These are phyloP conservation scores for Cossypha niveicapilla DNA, from an alignment of 2,797 vertebrate species.

Conservation along the genomic window DNA sequence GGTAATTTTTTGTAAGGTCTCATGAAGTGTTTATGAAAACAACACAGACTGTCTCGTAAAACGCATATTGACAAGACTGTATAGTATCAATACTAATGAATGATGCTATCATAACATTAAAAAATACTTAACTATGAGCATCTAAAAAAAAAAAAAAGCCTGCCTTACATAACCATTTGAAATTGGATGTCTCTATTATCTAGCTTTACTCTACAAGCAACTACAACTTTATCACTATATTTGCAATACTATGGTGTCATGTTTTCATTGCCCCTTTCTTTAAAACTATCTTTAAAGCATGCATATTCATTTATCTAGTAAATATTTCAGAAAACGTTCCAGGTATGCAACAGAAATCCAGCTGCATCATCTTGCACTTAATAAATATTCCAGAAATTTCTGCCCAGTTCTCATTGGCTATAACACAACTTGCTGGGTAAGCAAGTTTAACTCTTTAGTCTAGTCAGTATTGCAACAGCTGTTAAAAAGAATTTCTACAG, in stretches of 20 bases:
- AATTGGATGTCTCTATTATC: not conserved
- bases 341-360: constrained; percentile 65
- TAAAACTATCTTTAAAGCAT: not conserved
- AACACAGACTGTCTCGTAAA: not conserved
- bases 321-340: constrained; percentile 58
- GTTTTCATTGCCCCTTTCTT: not conserved
- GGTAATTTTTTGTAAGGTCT: not conserved
- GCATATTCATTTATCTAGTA: constrained; percentile 19
- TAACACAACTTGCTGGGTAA: constrained; percentile 51
- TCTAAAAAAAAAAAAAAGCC: not conserved
- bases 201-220: not conserved
- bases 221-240: not conserved
- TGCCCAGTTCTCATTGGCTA: constrained; percentile 26
- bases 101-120: not conserved
- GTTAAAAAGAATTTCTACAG: constrained; percentile 72
- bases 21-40: not conserved
- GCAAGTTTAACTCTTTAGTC: constrained; percentile 63
- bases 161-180: not conserved
- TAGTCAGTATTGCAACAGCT: constrained; percentile 68
- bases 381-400: constrained; percentile 73
- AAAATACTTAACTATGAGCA: not conserved
- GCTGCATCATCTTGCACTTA: constrained; percentile 47
- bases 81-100: not conserved
- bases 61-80: not conserved
- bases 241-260: not conserved